Evolutionary conservation across 2,888 invertebrate genomes (phyloP), one percentile per base, ranked within the genome.

Genomic region (Lasioglossum vierecki): DNA sequence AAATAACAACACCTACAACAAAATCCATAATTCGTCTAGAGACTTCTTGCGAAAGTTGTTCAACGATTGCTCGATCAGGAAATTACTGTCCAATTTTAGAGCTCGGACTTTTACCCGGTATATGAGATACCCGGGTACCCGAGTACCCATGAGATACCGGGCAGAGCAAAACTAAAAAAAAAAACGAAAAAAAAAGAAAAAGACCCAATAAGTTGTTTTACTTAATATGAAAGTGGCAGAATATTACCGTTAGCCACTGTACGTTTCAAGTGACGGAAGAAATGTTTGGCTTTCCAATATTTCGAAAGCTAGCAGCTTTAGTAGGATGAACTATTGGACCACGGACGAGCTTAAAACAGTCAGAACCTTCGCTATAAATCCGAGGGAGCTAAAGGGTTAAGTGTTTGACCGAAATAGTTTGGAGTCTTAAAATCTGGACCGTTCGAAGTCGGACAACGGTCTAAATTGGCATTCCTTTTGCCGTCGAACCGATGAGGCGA

Each of bases 1-100:
- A 63, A 63, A 63, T 63, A 70, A 70, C 22, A 73, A 70, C 53
- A 26, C n/a, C 22, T 35, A 74, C 35, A 76, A 76, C 26, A 70
- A 70, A 41, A 70, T 70, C 13, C 41, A 11, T 13, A n/a, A n/a
- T 13, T 6, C 5, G 1, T 22, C 13, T n/a, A 5, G 39, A 5
- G 39, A 11, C 41, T 11, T 35, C 4, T 11, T n/a, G 57, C n/a
- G n/a, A 41, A 41, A 70, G 13, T 13, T 13, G n/a, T 70, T 11
- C 41, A 41, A n/a, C 13, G n/a, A 70, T 41, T n/a, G 9, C 4
- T 22, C n/a, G 1, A 22, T 11, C 1, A n/a, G n/a, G 41, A 41
- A 1, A 22, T 11, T 70, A 35, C 35, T 1, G 41, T 13, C 13
- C n/a, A 5, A 70, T 41, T 13, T 22, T 30, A 30, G 30, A 30